Base-by-base conservation (phyloP, 64 coral and sea anemone genomes). In the Acropora tenuis region DNA sequence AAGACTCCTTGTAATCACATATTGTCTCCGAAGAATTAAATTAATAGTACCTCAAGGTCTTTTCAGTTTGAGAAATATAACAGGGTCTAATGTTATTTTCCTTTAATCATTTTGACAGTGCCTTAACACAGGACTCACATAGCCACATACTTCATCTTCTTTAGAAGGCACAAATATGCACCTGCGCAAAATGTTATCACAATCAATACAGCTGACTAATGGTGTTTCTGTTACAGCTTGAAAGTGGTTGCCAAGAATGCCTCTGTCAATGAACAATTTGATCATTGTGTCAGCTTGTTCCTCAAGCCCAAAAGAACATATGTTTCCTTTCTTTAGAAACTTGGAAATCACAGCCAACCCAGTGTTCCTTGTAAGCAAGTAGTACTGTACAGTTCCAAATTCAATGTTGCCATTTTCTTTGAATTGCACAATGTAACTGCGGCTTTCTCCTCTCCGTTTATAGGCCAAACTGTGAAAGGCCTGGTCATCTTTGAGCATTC, bases 391-490 rank as follows among this genome's bases (percentile, higher is more conserved):
- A 63, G 59, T 63, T 63, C 59, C 59, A 63, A 63, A 63, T 63
- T 63, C 59, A 63, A 3, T 63, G 59, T 63, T 72, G 8, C 3
- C 69, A 72, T 72, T 41, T 72, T 72, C 69, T 72, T 41, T 19
- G 69, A 72, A 72, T 41, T 72, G 20, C 30, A 72, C 69, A 72
- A 72, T 72, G 69, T 20, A 72, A 72, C 69, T 72, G 20, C 69
- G 40, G 69, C 69, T 72, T 72, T 72, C 1, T 8, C 69, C 69
- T 72, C 30, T 72, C 30, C 69, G 20, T 19, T 72, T 72, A 2
- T 72, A 68, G 30, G 30, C 30, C 30, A 30, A 30, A 61, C 58
- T 61, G 58, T 61, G 58, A 61, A 61, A 61, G 5, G 13, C 13
- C 58, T 61, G 58, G 58, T 61, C 58, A 61, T 61, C 58, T 61